A percentile compares a stretch with the other conserved stretches of the same genome.
phyloP scores from a whole-genome alignment of 2,888 invertebrate genomes.

The Noctua pronuba region DNA sequence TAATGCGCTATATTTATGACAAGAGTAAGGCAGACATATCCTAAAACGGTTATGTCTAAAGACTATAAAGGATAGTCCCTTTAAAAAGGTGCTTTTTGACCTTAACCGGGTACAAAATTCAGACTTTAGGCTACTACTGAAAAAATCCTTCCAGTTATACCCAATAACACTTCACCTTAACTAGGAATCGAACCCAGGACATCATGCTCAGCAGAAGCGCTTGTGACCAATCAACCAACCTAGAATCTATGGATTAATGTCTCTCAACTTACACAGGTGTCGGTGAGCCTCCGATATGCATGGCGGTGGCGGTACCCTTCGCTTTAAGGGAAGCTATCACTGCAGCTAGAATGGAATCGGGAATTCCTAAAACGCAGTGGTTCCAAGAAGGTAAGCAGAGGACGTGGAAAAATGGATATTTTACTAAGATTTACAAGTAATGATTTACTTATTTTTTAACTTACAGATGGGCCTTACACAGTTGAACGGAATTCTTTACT shows the following conservation, averaged over 20 bases:
- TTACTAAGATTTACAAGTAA: neutral
- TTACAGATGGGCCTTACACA: constrained; percentile 88
- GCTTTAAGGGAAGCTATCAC: constrained; percentile 92
- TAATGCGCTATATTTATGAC: neutral
- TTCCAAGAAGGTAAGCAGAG: constrained; percentile 88
- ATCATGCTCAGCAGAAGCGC: neutral
- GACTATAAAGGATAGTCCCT: neutral
- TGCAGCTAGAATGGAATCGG: constrained; percentile 91
- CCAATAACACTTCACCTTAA: neutral
- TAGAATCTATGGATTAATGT: neutral
- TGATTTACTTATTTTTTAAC: neutral
- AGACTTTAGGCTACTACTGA: neutral
- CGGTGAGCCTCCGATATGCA: constrained; percentile 87
- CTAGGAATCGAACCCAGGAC: neutral
- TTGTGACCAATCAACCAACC: neutral
- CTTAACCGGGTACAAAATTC: neutral
- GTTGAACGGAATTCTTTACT: constrained; percentile 75
- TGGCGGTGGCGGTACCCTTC: constrained; percentile 86
- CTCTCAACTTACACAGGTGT: constrained; percentile 80
- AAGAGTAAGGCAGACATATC: too few relatives aligned
- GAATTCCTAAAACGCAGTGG: constrained; percentile 87
- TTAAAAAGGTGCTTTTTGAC: neutral
- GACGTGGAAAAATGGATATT: neutral
- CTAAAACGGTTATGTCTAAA: neutral
- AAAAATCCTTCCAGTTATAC: neutral